Evolutionary conservation across 92 coral and sea anemone genomes (phyloP).

Genomic region (Pocillopora grandis): DNA sequence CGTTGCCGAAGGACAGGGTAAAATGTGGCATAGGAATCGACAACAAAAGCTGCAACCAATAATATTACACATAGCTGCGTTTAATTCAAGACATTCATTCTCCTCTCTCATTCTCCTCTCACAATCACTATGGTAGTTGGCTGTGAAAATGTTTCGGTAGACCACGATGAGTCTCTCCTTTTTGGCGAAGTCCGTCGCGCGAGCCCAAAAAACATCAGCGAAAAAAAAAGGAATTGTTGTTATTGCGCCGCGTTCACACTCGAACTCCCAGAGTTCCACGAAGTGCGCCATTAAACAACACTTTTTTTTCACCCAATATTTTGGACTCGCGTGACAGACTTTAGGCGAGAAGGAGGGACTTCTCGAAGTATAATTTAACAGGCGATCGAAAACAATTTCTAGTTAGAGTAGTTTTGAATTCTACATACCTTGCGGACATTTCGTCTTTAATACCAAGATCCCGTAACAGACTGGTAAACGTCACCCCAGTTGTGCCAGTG

Average conservation of each 20-base stretch:
- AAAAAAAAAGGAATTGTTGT: not conserved
- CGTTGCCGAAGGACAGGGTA: slow-evolving; percentile 71
- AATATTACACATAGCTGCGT: not conserved
- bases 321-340: too few relatives aligned
- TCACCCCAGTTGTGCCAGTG: slow-evolving; percentile 28
- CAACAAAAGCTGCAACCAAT: slow-evolving; percentile 73
- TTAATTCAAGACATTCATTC: not conserved
- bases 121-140: not conserved
- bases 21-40: slow-evolving; percentile 73
- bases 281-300: too few relatives aligned
- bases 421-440: slow-evolving; percentile 67
- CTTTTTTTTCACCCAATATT: too few relatives aligned
- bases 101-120: too few relatives aligned
- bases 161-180: not conserved
- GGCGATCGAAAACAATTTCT: not conserved
- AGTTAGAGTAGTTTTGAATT: not conserved
- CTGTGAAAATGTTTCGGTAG: not conserved
- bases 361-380: not conserved
- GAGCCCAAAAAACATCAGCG: not conserved
- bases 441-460: slow-evolving; percentile 79
- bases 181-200: not conserved
- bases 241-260: too few relatives aligned
- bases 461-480: slow-evolving; percentile 65
- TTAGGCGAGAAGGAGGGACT: too few relatives aligned
- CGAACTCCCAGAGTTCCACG: too few relatives aligned